phyloP scores from a whole-genome alignment of 1,140 invertebrate species.

The Danaus melanippus region DNA sequence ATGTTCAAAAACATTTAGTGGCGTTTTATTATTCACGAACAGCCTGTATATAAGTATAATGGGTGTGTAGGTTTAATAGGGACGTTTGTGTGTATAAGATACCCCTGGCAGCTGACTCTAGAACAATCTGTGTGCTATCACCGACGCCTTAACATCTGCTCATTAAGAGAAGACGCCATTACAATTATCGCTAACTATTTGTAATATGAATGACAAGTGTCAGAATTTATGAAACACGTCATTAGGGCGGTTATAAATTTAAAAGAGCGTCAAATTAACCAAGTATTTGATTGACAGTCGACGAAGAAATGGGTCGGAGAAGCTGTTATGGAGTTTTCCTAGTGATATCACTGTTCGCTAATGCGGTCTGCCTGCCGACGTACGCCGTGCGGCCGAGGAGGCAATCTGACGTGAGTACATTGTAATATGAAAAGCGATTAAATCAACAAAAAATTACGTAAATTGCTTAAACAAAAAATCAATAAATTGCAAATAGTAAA shows the following conservation, averaged over 20 bases:
- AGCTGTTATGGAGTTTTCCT: constrained; percentile 23
- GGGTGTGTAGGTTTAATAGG: no score
- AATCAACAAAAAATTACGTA: no score
- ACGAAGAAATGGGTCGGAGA: constrained; percentile 26
- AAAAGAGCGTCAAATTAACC: constrained; percentile 3
- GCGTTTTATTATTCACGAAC: no score
- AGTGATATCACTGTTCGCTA: constrained; percentile 25
- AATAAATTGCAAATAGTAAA: no score
- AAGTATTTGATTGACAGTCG: constrained; percentile 9
- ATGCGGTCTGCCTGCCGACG: constrained; percentile 33
- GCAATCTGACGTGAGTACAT: constrained; percentile 11
- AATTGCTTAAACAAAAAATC: no score
- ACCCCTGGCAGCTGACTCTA: constrained; percentile 17
- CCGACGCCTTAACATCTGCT: constrained; percentile 25
- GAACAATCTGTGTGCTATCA: constrained; percentile 20
- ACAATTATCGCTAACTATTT: no score
- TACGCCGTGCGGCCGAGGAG: constrained; percentile 12
- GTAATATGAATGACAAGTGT: no score
- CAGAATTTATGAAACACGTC: not conserved
- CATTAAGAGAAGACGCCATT: constrained; percentile 5
- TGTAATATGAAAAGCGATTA: no score
- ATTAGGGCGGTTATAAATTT: constrained; percentile 15
- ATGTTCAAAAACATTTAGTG: no score
- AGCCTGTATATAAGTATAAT: no score
- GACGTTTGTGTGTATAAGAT: constrained; percentile 27